phyloP scores from a whole-genome alignment of 2,888 invertebrate species.

The Drosophila prolongata region DNA sequence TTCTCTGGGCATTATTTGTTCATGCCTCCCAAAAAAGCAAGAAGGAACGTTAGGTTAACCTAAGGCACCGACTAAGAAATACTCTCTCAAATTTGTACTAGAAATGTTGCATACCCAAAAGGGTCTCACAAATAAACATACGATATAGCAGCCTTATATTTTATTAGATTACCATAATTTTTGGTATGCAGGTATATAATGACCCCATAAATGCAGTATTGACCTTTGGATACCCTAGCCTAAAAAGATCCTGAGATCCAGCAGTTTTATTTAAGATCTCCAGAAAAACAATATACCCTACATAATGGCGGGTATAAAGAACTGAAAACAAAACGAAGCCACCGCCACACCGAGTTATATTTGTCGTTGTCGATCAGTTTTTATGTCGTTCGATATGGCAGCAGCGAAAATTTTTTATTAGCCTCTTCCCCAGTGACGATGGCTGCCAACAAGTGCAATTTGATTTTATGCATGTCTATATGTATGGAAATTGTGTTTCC shows the following conservation, averaged over 20 bases:
- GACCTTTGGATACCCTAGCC: background rate
- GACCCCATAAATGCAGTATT: background rate
- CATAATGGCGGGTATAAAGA: background rate
- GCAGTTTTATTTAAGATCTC: background rate
- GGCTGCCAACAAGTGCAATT: slow-evolving; percentile 77
- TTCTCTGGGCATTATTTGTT: slow-evolving; percentile 63
- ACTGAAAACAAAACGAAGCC: slow-evolving; percentile 19
- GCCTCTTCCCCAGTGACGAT: slow-evolving; percentile 64
- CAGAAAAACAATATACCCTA: background rate
- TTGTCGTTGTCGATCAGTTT: slow-evolving; percentile 81
- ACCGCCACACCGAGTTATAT: slow-evolving; percentile 67
- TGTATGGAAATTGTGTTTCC: slow-evolving; percentile 26
- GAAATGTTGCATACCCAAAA: background rate
- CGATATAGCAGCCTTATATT: background rate
- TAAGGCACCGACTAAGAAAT: background rate
- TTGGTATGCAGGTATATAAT: background rate
- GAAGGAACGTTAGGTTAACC: no score
- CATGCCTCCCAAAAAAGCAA: slow-evolving; percentile 3
- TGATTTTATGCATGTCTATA: slow-evolving; percentile 54
- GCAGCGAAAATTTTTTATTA: slow-evolving; percentile 75
- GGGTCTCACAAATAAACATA: background rate
- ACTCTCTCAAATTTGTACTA: background rate
- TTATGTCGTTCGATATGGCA: slow-evolving; percentile 79
- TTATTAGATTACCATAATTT: background rate
- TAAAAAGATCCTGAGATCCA: background rate